Base-by-base conservation (phyloP, 2,113 vertebrate genomes). In the Parus major region DNA sequence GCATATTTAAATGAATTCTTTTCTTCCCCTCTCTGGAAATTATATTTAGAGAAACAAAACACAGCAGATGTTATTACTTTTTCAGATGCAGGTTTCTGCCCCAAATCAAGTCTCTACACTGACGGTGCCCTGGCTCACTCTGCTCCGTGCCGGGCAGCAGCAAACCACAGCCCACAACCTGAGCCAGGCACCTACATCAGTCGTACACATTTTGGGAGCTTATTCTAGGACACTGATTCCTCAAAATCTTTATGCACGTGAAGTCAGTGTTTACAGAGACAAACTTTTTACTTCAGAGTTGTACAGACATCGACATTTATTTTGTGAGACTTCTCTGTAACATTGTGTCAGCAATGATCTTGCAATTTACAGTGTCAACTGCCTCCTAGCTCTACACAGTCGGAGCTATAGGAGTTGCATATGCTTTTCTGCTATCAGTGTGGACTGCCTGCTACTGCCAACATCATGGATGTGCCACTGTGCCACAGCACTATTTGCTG, bases 1-100 rank as follows among this genome's bases (percentile, higher is more conserved):
- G 93, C 88, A 85, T 79, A 97, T 92, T 98, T 90, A 97, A 98
- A 97, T 97, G 91, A 96, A 95, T 97, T 59, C 18, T 39, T 95
- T 91, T 95, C 39, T 39, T 39, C 39, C 39, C 35, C 24, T 71
- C 73, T 90, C 66, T 76, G 68, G 91, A 96, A 98, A 96, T 95
- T 95, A 92, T 95, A 97, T 97, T 97, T 97, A 97, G 95, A 41
- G 95, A 96, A 92, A 92, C 91, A 88, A 68, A 12, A 5, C 9
- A 21, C 3, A 36, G 76, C 97, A 97, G 97, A 97, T 98, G 96
- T 91, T 96, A 84, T 27, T 5, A 5, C 33, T 92, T 97, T 92
- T 79, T 29, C 95, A 96, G 94, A 94, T 93, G 94, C 28, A 96
- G 31, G 22, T 81, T 93, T 97, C 44, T 97, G 92, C 88, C 91